These are phyloP conservation scores for Caenorhabditis tropicalis DNA, from an alignment of 1,140 invertebrate species.

Conservation along the genomic window DNA sequence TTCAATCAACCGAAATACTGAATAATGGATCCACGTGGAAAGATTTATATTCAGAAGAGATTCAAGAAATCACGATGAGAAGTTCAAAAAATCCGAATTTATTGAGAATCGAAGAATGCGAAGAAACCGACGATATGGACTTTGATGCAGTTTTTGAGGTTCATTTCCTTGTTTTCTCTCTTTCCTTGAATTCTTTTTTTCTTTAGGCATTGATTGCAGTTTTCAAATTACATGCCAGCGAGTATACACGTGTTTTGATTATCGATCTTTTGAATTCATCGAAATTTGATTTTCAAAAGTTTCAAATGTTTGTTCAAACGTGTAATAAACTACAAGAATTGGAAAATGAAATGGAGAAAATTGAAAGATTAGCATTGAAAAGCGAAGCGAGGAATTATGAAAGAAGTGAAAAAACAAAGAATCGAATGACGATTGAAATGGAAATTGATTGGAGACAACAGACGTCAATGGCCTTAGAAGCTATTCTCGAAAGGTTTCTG, in stretches of 20 bases:
- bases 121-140: not conserved
- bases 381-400: not conserved
- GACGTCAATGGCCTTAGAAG: not conserved
- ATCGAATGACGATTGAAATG: not conserved
- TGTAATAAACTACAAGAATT: not conserved
- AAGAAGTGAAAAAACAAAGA: not conserved
- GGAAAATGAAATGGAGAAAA: not conserved
- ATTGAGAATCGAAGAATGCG: not conserved
- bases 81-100: not conserved
- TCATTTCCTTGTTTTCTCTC: too few species aligned
- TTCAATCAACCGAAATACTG: not conserved
- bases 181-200: not conserved
- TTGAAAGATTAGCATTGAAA: not conserved
- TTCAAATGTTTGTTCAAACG: not conserved
- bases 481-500: not conserved
- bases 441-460: constrained; percentile 2
- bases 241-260: not conserved
- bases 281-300: not conserved
- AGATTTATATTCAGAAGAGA: constrained; percentile 12
- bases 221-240: constrained; percentile 4
- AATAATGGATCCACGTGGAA: constrained; percentile 2
- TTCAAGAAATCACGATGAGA: not conserved
- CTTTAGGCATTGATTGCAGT: not conserved
- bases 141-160: constrained; percentile 9
- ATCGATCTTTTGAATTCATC: not conserved